Base-by-base conservation (phyloP, 2,797 vertebrate genomes). In the Pogoniulus pusillus region DNA sequence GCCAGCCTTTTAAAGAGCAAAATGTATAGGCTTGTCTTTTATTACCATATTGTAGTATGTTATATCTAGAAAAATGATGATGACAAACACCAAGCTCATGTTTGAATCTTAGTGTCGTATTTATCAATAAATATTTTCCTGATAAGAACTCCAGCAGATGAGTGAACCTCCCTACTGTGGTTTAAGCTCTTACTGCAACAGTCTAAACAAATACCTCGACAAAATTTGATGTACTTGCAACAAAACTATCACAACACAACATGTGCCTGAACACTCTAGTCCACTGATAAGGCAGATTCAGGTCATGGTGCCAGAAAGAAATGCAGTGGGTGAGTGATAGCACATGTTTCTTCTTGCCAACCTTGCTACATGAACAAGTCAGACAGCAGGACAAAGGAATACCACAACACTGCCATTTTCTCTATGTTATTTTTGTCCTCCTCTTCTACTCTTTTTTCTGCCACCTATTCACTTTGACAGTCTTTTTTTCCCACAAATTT, bases 321-420 rank as follows among this genome's bases (percentile, higher is more conserved):
- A 69, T 1, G 15, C 73, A 39, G n/a, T 0, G 30, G 43, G 85
- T 66, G 80, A 83, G 70, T 78, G 87, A 86, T 20, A 73, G 76
- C 55, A 84, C 91, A 60, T 32, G 80, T 5, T 94, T 64, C 66
- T 79, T 83, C 93, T 86, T 79, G 90, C 87, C 93, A 83, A 4
- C 19, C 4, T 4, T 34, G 66, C 72, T 20, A 76, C 45, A 19
- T 0, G 2, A 63, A 66, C 77, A 53, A 55, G 63, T 26, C 76
- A 76, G 41, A 20, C 58, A 85, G 66, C 59, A 49, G 70, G 47
- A 39, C 63, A 65, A 80, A 91, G 35, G 13, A 89, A 60, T 1
- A 29, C 35, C 45, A 1, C 11, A 69, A 54, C 27, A 45, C 45
- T 32, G 47, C 17, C 39, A 10, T 49, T 75, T 73, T 24, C 59